phyloP scores from a whole-genome alignment of 2,113 vertebrate genomes.

The Vanacampus margaritifer region DNA sequence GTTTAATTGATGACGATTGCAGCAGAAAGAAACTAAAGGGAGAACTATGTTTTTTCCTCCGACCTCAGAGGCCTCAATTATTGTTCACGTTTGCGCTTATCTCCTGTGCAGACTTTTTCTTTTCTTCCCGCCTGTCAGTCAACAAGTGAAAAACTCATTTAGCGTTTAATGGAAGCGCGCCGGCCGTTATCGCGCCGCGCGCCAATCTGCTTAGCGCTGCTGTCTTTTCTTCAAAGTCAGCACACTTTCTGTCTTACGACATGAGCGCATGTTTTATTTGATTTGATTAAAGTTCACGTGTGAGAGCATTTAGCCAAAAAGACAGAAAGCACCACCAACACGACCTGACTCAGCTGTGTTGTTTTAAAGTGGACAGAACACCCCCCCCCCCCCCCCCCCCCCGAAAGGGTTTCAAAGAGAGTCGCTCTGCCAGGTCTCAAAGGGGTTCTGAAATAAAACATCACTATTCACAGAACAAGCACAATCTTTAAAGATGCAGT shows the following conservation, averaged over 20 bases:
- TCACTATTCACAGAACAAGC: too few relatives aligned
- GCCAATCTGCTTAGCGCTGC: slow-evolving; percentile 4
- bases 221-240: slow-evolving; percentile 2
- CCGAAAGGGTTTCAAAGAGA: neutral
- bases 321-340: neutral
- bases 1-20: slow-evolving; percentile 23
- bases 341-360: neutral
- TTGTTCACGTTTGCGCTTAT: slow-evolving; percentile 33
- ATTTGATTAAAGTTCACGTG: neutral
- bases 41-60: slow-evolving; percentile 13
- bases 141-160: slow-evolving; percentile 46
- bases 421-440: neutral
- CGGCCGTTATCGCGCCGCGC: neutral
- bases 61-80: slow-evolving; percentile 23
- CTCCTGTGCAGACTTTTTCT: slow-evolving; percentile 19
- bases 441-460: too few relatives aligned
- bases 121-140: slow-evolving; percentile 34
- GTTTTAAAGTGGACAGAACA: neutral
- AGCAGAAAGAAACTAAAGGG: slow-evolving; percentile 14
- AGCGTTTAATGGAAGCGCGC: slow-evolving; percentile 19
- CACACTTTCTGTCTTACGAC: neutral
- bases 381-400: too few relatives aligned
- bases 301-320: neutral
- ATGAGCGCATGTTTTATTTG: neutral
- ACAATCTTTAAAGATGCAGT: too few relatives aligned